Base-by-base conservation (phyloP, 2,113 vertebrate genomes). In the Diphyllodes magnificus region DNA sequence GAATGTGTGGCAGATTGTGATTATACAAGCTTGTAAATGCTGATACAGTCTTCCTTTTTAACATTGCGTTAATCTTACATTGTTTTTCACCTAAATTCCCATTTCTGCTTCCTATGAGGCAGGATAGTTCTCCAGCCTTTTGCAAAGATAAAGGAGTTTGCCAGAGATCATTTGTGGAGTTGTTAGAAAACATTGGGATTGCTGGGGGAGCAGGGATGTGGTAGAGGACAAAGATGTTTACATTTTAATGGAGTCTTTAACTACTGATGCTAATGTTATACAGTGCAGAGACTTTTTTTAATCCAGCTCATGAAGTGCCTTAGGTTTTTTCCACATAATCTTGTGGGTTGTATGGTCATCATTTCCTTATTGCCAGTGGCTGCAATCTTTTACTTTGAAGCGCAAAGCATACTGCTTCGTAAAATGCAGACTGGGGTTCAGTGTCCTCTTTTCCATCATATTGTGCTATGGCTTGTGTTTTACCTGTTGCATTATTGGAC, bases 41-140 rank as follows among this genome's bases (percentile, higher is more conserved):
- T 83, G 53, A 14, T 4, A 1, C 4, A 20, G 19, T 25, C 37
- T 69, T 86, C 7, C 15, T 56, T 76, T 92, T 51, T 49, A 82
- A 57, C 7, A 35, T 16, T 15, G 4, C 0, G 0, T 69, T 65
- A 39, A 13, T 61, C 11, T 78, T 49, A 1, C 0, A n/a, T 37
- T 70, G 19, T 24, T 92, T 76, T 90, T 80, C 27, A 47, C 8
- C 9, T 39, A 8, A 92, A 45, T 63, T 68, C 6, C 44, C 13
- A 30, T 15, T 81, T 61, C 14, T 47, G 4, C 28, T 72, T 86
- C 40, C 28, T 47, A 1, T 25, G 17, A 83, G 68, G 53, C 31
- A 53, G 25, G 39, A 21, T 35, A 35, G 19, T 31, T 91, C 16
- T n/a, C 30, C 5, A 82, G 9, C 7, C 24, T 86, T 78, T 50